A percentile compares a stretch with the other conserved stretches of the same genome.
Evolutionary conservation across 2,113 vertebrate species (phyloP).

Genomic region (Desmodus rotundus): DNA sequence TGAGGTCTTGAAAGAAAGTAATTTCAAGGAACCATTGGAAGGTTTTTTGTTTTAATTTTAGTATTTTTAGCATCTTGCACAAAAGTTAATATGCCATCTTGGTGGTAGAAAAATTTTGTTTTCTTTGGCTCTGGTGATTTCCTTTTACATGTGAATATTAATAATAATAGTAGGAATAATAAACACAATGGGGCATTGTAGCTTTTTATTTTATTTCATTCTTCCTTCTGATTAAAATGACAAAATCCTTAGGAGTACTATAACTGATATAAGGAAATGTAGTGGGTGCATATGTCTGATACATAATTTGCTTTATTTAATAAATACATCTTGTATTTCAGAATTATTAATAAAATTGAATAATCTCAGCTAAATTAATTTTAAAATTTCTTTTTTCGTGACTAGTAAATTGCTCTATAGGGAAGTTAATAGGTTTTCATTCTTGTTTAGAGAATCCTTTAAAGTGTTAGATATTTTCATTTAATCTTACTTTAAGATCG

Average conservation of each 20-base stretch:
- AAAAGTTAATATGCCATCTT: not conserved
- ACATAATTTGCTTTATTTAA: not conserved
- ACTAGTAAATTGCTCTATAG: not conserved
- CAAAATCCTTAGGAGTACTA: not conserved
- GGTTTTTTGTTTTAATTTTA: not conserved
- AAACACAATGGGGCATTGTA: not conserved
- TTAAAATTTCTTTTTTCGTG: not conserved
- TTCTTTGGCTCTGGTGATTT: not conserved
- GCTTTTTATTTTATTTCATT: conserved; percentile 15
- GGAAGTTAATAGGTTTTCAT: conserved; percentile 1
- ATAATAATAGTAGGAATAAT: not conserved
- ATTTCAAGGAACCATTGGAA: conserved; percentile 33
- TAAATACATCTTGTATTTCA: not conserved
- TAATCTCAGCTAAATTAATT: not conserved
- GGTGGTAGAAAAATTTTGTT: not conserved
- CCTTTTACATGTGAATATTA: not conserved
- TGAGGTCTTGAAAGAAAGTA: conserved; percentile 29
- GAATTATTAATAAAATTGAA: not conserved
- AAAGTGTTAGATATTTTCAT: conserved; percentile 2
- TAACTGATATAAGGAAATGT: not conserved
- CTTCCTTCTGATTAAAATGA: not conserved
- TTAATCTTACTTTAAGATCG: not conserved
- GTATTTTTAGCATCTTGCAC: not conserved
- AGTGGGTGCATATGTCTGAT: not conserved
- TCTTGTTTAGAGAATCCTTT: not conserved